Conservation (phyloP, 2,797 vertebrate genomes). For the Tarsius wallacei region DNA sequence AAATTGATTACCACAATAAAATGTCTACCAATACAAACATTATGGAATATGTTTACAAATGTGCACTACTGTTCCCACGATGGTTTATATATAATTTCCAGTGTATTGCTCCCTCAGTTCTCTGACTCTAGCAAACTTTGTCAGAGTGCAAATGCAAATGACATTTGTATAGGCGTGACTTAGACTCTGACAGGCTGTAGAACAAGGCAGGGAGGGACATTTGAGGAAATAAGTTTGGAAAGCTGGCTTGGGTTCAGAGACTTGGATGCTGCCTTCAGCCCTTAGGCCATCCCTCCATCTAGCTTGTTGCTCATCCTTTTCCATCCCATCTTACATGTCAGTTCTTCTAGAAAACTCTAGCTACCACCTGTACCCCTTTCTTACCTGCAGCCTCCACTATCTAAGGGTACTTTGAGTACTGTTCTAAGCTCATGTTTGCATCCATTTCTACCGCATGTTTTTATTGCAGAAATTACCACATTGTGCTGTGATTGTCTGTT, state of each 20-base stretch:
- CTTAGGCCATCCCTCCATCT: not conserved
- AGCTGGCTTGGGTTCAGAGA: not conserved
- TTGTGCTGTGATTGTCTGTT: not conserved
- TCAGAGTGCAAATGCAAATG: not conserved
- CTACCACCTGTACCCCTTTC: not conserved
- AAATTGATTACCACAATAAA: slow-evolving; percentile 10
- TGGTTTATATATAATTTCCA: not conserved
- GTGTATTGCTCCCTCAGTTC: not conserved
- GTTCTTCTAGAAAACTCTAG: not conserved
- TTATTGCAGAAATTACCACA: not conserved
- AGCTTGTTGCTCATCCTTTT: not conserved
- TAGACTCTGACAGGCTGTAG: not conserved
- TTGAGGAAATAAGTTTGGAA: not conserved
- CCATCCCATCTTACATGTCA: slow-evolving; percentile 8
- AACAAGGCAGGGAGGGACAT: not conserved
- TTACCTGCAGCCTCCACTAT: not conserved
- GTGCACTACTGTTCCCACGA: not conserved
- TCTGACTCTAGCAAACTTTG: not conserved
- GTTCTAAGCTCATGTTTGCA: not conserved
- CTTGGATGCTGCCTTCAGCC: not conserved
- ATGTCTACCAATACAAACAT: not conserved
- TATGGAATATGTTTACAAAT: not conserved
- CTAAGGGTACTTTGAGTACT: not conserved
- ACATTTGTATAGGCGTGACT: not conserved
- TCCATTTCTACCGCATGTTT: not conserved